phyloP scores from a whole-genome alignment of 2,113 vertebrate species.

The Zosterops hypoxanthus region DNA sequence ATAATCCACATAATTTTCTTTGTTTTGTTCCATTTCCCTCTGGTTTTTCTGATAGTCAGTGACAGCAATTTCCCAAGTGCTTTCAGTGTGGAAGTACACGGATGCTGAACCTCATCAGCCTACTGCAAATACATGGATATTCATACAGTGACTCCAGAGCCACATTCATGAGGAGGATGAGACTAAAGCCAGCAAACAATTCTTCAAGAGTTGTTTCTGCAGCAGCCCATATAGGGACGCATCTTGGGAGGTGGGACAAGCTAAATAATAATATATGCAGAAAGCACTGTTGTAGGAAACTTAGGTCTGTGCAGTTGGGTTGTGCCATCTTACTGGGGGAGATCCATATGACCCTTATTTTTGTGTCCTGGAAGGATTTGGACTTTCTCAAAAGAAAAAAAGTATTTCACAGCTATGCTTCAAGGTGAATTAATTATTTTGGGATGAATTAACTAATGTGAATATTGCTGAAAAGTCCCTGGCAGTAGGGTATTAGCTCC shows the following conservation, averaged over 20 bases:
- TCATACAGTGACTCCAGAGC: background rate
- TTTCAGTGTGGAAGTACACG: background rate
- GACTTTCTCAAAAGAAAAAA: background rate
- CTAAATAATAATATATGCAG: background rate
- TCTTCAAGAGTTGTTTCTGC: background rate
- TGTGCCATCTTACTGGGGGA: background rate
- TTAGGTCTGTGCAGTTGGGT: background rate
- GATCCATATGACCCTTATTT: background rate
- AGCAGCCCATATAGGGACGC: background rate
- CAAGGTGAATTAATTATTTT: background rate
- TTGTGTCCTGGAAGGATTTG: background rate
- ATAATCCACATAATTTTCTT: background rate
- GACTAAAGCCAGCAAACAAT: background rate
- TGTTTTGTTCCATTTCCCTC: background rate
- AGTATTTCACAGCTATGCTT: background rate
- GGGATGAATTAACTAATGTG: background rate
- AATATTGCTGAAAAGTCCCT: background rate
- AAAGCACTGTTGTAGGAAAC: background rate
- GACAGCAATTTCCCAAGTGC: background rate
- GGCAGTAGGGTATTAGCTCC: background rate
- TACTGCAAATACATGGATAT: background rate
- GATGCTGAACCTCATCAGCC: background rate
- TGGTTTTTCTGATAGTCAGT: background rate
- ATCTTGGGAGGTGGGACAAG: background rate
- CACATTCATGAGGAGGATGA: background rate